Conservation (phyloP, 2,888 invertebrate species). For the Oegoconia quadripuncta region DNA sequence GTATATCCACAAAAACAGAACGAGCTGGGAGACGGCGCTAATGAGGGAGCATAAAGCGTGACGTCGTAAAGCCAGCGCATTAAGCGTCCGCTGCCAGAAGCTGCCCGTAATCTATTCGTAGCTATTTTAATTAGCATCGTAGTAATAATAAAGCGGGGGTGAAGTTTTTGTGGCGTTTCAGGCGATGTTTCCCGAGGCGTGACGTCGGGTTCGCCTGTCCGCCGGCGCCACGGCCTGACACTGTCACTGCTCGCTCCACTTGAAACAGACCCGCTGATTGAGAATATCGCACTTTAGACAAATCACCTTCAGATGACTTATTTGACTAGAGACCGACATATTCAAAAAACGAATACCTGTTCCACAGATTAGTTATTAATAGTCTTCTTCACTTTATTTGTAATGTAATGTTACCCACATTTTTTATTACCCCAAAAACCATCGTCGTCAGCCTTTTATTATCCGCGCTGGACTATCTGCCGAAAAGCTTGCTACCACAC, state of each 20-base stretch:
- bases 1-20: slow-evolving; percentile 58
- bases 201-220: slow-evolving; percentile 37
- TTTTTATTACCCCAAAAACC: too few species aligned
- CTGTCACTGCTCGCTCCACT: slow-evolving; percentile 25
- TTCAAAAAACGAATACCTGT: too few species aligned
- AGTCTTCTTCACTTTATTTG: too few species aligned
- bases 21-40: slow-evolving; percentile 63
- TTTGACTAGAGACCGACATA: too few species aligned
- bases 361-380: too few species aligned
- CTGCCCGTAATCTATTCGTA: slow-evolving; percentile 73
- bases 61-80: slow-evolving; percentile 74
- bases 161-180: slow-evolving; percentile 70
- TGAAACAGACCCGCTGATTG: slow-evolving; percentile 34
- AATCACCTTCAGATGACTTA: slow-evolving; percentile 55
- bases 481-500: too few species aligned
- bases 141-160: slow-evolving; percentile 68
- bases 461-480: too few species aligned
- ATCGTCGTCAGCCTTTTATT: too few species aligned
- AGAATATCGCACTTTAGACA: slow-evolving; percentile 65
- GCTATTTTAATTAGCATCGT: slow-evolving; percentile 76
- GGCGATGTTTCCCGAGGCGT: slow-evolving; percentile 52
- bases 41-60: slow-evolving; percentile 75
- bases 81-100: slow-evolving; percentile 70
- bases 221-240: slow-evolving; percentile 26
- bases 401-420: too few species aligned